Base-by-base conservation (phyloP, 2,888 invertebrate genomes). In the Mesorhabditis spiculigera region DNA sequence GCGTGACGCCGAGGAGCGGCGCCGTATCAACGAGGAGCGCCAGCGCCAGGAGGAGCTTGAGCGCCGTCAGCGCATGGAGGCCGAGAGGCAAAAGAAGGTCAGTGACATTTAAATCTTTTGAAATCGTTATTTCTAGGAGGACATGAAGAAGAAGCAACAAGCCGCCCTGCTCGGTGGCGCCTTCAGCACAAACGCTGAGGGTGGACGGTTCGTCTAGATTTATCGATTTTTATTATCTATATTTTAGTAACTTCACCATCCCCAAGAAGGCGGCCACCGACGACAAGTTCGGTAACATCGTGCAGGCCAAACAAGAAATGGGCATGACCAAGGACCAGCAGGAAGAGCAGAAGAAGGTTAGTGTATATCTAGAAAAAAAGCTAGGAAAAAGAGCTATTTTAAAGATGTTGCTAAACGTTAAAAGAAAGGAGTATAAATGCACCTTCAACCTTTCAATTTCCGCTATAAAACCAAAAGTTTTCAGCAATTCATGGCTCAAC, bases 301-400 rank as follows among this genome's bases (percentile, higher is more conserved):
- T 92, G 87, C 92, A 92, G 85, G 94, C 95, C 85, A 94, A 94
- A 88, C 89, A 93, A 86, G 97, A 97, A 89, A 92, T 96, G 89
- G 93, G 93, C 90, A 97, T 98, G 91, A 96, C 97, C 89, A 97
- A 95, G 90, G 98, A 98, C 88, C 97, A 98, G 89, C 90, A 97
- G 86, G 97, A 96, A 87, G 96, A 96, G 88, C 96, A 97, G 89
- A 99, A 98, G 73, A 66, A 69, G 66, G 75, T 79, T 71, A 65
- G 72, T 66, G 44, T 44, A 13, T 10, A 16, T 44, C 16, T 67
- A 4, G 4, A 43, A 45, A 44, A 44, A 6, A 62, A 45, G 45
- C 4, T 63, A 16, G 41, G 64, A 28, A 5, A 42, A 58, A 50
- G 28, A 28, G 28, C 28, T 28, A 28, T 28, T 28, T 28, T 28